phyloP scores from a whole-genome alignment of 2,888 invertebrate species.

The Drosophila algonquin region DNA sequence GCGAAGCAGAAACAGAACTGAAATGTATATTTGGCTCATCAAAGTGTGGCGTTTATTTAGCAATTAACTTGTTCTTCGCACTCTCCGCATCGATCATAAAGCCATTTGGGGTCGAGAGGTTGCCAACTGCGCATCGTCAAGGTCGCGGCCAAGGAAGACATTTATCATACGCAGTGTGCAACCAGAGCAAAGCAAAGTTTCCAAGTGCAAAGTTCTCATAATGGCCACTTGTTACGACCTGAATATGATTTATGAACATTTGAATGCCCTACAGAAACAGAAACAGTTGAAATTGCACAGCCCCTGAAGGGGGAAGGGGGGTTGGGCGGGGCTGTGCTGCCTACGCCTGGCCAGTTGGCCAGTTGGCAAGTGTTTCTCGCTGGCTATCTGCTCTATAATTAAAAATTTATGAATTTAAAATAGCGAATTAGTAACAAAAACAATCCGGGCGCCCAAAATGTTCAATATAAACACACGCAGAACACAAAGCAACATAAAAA shows the following conservation, averaged over 20 bases:
- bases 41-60: conserved; percentile 49
- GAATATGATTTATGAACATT: conserved; percentile 37
- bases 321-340: background rate
- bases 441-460: conserved; percentile 52
- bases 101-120: conserved; percentile 55
- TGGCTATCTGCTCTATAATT: conserved; percentile 64
- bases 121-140: conserved; percentile 37
- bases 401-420: conserved; percentile 75
- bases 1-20: background rate
- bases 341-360: conserved; percentile 42
- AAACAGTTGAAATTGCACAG: conserved; percentile 24
- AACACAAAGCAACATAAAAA: conserved; percentile 33
- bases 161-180: conserved; percentile 52
- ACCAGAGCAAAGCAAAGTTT: conserved; percentile 15
- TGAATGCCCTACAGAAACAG: conserved; percentile 1
- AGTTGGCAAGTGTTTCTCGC: conserved; percentile 53
- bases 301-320: background rate
- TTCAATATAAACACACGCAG: conserved; percentile 55
- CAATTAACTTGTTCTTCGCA: conserved; percentile 71
- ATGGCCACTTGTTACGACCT: conserved; percentile 48
- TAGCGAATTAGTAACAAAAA: conserved; percentile 72
- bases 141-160: conserved; percentile 32
- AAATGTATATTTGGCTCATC: background rate
- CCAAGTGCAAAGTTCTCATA: conserved; percentile 41
- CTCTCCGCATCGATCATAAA: conserved; percentile 68